phyloP scores from a whole-genome alignment of 1,140 invertebrate genomes.

The Stegodyphus mimosarum region DNA sequence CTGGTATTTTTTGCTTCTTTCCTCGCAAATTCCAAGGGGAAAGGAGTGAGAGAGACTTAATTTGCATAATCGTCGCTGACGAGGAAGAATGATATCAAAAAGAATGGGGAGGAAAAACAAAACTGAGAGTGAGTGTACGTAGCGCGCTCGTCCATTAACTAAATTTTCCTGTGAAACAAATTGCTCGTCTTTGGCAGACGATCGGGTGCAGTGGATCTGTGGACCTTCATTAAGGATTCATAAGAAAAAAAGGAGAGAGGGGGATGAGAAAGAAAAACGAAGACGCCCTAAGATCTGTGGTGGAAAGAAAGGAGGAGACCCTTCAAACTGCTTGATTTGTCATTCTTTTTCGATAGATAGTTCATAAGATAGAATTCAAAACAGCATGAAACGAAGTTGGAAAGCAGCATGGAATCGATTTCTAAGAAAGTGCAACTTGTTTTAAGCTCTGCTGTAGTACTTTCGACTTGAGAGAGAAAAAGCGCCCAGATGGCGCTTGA shows the following conservation, averaged over 20 bases:
- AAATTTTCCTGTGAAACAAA: conserved; percentile 40
- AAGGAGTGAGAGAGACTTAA: conserved; percentile 16
- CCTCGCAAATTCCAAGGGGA: neutral
- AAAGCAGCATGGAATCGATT: too few relatives aligned
- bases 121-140: neutral
- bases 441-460: too few relatives aligned
- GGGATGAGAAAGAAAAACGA: neutral
- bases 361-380: too few relatives aligned
- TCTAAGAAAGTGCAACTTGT: too few relatives aligned
- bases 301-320: neutral
- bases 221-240: too few relatives aligned
- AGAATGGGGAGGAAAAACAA: conserved; percentile 2
- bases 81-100: conserved; percentile 5
- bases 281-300: neutral
- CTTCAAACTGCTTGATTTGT: too few relatives aligned
- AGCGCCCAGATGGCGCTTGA: too few relatives aligned
- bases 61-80: conserved; percentile 43
- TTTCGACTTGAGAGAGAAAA: too few relatives aligned
- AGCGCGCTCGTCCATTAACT: conserved; percentile 31
- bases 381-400: too few relatives aligned
- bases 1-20: neutral
- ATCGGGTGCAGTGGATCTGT: neutral
- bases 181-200: conserved; percentile 11
- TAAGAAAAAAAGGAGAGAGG: too few relatives aligned
- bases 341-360: too few relatives aligned